These are phyloP conservation scores for Polyommatus iphigenia DNA, from an alignment of 2,888 invertebrate species.

Conservation along the genomic window DNA sequence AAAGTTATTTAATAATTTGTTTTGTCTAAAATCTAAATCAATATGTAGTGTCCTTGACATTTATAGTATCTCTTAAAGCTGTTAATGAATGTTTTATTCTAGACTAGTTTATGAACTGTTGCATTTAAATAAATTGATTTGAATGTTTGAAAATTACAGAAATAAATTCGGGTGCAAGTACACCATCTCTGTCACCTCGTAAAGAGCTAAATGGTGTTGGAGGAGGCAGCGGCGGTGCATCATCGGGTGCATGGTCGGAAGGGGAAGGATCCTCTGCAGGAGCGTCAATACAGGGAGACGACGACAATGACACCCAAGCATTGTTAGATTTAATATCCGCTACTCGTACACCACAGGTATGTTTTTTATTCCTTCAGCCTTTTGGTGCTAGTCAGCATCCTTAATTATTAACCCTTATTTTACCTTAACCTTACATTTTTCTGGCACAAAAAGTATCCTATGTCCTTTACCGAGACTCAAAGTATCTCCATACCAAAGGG, in stretches of 20 bases:
- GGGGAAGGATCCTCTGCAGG: conserved; percentile 88
- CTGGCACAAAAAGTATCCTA: too few relatives aligned
- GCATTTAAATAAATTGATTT: neutral
- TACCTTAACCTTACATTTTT: too few relatives aligned
- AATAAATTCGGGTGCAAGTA: conserved; percentile 73
- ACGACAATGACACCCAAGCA: conserved; percentile 85
- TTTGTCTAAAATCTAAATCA: neutral
- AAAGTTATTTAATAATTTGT: neutral
- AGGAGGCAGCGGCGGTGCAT: conserved; percentile 77
- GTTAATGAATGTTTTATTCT: neutral
- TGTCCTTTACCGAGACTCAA: too few relatives aligned
- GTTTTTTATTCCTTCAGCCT: neutral
- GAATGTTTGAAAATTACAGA: conserved; percentile 49
- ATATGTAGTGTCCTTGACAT: neutral
- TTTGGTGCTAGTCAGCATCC: too few relatives aligned
- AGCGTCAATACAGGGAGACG: conserved; percentile 85
- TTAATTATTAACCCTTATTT: too few relatives aligned
- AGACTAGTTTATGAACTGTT: neutral
- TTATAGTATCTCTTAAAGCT: neutral
- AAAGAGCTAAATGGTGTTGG: conserved; percentile 82
- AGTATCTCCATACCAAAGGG: too few relatives aligned
- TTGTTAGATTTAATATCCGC: conserved; percentile 87
- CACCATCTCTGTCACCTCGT: conserved; percentile 85
- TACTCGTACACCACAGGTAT: conserved; percentile 86
- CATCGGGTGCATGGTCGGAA: conserved; percentile 87